These are phyloP conservation scores for Seira ritae DNA, from an alignment of 2,888 invertebrate genomes.

Conservation along the genomic window DNA sequence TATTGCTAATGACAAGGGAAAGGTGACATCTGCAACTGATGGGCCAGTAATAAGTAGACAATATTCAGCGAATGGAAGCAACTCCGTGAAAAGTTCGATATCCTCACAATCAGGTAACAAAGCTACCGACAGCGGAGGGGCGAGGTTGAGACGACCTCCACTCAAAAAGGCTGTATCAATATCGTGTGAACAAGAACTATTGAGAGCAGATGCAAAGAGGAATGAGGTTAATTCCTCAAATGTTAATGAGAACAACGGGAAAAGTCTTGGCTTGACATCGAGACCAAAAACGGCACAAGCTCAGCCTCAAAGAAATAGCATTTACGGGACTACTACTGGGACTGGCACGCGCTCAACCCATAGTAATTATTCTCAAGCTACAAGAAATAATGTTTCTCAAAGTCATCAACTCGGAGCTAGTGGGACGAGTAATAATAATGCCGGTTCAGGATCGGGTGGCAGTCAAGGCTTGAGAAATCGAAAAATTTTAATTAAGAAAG, in stretches of 20 bases:
- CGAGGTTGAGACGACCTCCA: constrained; percentile 49
- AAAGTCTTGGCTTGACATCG: no score
- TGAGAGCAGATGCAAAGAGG: constrained; percentile 51
- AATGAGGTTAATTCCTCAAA: constrained; percentile 65
- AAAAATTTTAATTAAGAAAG: constrained; percentile 71
- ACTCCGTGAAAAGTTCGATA: no score
- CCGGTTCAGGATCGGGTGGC: no score
- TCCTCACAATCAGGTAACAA: background rate
- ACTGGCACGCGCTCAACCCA: constrained; percentile 47
- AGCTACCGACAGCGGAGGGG: background rate
- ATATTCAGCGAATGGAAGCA: no score
- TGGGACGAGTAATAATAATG: constrained; percentile 22
- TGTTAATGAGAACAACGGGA: constrained; percentile 51
- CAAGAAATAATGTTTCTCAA: constrained; percentile 25
- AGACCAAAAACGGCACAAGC: constrained; percentile 62
- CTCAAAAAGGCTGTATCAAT: constrained; percentile 69
- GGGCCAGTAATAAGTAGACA: no score
- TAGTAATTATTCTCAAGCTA: constrained; percentile 30
- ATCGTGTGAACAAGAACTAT: constrained; percentile 70
- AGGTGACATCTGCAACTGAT: no score
- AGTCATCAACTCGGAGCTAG: constrained; percentile 19
- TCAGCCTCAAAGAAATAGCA: constrained; percentile 18
- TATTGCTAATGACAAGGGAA: no score
- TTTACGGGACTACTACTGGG: no score
- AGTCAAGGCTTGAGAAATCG: constrained; percentile 68